phyloP scores from a whole-genome alignment of 2,888 invertebrate species.

The Keiferia lycopersicella region DNA sequence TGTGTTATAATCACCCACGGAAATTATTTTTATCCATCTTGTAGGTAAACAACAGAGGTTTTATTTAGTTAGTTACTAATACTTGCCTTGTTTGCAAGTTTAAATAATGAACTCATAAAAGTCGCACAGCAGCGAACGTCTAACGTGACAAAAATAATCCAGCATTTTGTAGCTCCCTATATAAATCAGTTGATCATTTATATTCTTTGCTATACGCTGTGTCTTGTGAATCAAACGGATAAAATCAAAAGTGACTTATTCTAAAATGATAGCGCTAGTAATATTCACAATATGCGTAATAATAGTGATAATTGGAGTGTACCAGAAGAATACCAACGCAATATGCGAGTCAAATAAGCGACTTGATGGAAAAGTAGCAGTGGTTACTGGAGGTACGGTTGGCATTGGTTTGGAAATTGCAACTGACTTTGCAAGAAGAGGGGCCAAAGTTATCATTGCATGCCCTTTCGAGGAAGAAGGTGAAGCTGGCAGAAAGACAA shows the following conservation, averaged over 20 bases:
- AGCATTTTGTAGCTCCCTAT: neutral
- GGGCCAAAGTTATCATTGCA: constrained; percentile 67
- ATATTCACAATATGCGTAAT: neutral
- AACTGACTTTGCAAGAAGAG: constrained; percentile 63
- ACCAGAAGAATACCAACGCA: constrained; percentile 66
- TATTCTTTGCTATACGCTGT: neutral
- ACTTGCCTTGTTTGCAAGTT: too few species aligned
- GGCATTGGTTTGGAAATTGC: constrained; percentile 72
- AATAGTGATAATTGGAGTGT: constrained; percentile 30
- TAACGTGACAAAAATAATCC: too few species aligned
- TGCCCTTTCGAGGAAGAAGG: constrained; percentile 70
- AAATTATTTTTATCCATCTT: too few species aligned
- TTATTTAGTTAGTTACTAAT: too few species aligned
- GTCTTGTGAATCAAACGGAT: neutral
- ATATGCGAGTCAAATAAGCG: constrained; percentile 66
- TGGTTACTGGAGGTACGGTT: constrained; percentile 69
- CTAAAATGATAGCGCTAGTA: neutral
- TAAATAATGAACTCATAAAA: too few species aligned
- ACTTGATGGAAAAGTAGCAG: constrained; percentile 60
- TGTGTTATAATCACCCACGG: too few species aligned
- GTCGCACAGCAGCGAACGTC: too few species aligned
- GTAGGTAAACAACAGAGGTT: too few species aligned
- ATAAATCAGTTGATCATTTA: neutral
- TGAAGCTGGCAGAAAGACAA: constrained; percentile 75
- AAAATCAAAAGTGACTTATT: neutral